Evolutionary conservation across 2,888 invertebrate species (phyloP).

Genomic region (Acanthosepion esculentum): DNA sequence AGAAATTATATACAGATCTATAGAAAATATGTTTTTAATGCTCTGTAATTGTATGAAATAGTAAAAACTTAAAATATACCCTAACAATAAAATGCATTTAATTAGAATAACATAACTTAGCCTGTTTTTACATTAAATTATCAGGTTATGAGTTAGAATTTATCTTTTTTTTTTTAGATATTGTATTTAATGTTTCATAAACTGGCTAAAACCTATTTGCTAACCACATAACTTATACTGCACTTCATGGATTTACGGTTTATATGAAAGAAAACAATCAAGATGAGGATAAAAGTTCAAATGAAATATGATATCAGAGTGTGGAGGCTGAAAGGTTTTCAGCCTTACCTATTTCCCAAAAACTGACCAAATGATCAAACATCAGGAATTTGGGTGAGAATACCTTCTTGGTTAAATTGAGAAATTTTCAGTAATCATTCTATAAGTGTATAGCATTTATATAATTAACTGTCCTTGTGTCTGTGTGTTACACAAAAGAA

Average conservation of each 20-base stretch:
- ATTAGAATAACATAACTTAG: background rate
- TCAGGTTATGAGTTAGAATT: background rate
- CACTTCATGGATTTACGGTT: background rate
- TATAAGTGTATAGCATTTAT: too few species aligned
- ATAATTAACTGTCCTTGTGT: too few species aligned
- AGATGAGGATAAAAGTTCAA: background rate
- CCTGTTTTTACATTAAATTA: background rate
- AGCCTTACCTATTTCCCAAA: too few species aligned
- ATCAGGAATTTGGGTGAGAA: too few species aligned
- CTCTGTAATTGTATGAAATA: background rate
- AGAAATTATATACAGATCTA: background rate
- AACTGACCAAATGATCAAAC: too few species aligned
- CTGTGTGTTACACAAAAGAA: too few species aligned
- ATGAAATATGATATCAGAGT: background rate
- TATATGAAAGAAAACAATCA: background rate
- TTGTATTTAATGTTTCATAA: background rate
- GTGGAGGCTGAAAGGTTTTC: too few species aligned
- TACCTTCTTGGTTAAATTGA: too few species aligned
- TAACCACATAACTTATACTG: background rate
- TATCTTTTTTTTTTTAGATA: background rate
- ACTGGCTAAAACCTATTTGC: background rate
- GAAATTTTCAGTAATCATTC: too few species aligned
- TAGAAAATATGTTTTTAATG: background rate
- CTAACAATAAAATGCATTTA: too few species aligned
- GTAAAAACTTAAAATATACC: background rate